Conservation (phyloP, 2,797 vertebrate species). For the Vipera ursinii region DNA sequence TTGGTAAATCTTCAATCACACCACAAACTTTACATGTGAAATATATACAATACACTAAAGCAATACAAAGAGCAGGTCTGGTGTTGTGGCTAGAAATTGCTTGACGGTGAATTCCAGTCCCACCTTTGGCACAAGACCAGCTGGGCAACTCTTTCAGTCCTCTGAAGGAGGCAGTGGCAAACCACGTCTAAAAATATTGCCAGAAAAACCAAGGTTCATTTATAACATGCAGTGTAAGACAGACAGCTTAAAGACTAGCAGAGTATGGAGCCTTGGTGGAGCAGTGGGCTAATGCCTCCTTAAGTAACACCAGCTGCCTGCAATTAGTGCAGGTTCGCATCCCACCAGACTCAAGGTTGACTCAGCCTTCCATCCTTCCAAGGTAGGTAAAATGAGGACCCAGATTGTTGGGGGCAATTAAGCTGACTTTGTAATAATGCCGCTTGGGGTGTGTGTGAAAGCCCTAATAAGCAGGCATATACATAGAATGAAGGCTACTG, state of each 20-base stretch:
- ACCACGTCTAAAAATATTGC: not conserved
- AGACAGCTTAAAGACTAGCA: not conserved
- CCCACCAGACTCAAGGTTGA: no score
- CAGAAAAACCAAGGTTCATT: not conserved
- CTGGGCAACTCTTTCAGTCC: not conserved
- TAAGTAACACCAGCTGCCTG: no score
- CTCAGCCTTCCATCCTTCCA: no score
- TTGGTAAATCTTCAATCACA: conserved; percentile 31
- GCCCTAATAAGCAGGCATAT: no score
- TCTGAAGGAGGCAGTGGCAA: not conserved
- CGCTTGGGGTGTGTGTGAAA: no score
- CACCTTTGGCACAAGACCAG: not conserved
- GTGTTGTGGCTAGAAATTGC: not conserved
- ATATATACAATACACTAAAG: conserved; percentile 15
- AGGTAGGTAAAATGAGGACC: no score
- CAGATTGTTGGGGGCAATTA: no score
- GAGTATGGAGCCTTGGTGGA: not conserved
- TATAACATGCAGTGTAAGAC: no score
- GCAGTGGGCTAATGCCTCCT: no score
- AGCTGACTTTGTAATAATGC: no score
- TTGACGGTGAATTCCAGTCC: not conserved
- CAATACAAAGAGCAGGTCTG: not conserved
- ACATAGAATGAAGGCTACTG: no score
- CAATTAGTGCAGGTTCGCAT: no score
- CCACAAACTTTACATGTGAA: conserved; percentile 32